phyloP scores from a whole-genome alignment of 2,113 vertebrate species.

The Epinephelus cyanopodus region DNA sequence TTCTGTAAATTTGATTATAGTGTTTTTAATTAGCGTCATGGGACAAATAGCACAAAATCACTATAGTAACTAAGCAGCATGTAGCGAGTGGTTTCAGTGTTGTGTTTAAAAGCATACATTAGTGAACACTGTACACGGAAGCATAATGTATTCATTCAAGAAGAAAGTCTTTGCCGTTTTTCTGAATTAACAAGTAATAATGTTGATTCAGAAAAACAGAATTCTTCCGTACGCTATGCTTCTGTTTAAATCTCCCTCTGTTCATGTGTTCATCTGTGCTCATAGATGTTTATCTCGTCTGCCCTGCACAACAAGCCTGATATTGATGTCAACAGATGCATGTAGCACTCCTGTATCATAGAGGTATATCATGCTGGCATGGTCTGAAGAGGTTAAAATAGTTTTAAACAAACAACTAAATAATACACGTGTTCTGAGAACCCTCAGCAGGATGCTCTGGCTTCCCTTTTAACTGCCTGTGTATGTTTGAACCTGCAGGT shows the following conservation, averaged over 20 bases:
- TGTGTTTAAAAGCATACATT: not conserved
- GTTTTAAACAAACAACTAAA: slow-evolving; percentile 33
- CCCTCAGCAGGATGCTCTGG: not conserved
- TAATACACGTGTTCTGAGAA: slow-evolving; percentile 47
- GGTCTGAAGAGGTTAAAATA: slow-evolving; percentile 25
- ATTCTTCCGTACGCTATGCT: too few species aligned
- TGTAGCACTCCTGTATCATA: not conserved
- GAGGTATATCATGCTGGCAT: not conserved
- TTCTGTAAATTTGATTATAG: not conserved
- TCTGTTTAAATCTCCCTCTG: not conserved
- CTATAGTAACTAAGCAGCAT: not conserved
- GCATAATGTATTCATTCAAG: too few species aligned
- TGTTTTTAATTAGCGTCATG: not conserved
- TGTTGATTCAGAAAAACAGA: too few species aligned
- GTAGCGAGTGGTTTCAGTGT: not conserved
- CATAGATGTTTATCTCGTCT: slow-evolving; percentile 19
- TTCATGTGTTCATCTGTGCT: not conserved
- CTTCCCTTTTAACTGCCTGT: slow-evolving; percentile 38
- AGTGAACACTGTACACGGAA: not conserved
- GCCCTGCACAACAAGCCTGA: not conserved
- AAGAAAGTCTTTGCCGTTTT: too few species aligned
- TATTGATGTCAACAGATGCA: not conserved
- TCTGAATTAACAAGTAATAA: too few species aligned
- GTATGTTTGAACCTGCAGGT: slow-evolving; percentile 58
- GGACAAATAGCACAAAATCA: not conserved